phyloP scores from a whole-genome alignment of 2,797 vertebrate genomes.

The Lates japonicus region DNA sequence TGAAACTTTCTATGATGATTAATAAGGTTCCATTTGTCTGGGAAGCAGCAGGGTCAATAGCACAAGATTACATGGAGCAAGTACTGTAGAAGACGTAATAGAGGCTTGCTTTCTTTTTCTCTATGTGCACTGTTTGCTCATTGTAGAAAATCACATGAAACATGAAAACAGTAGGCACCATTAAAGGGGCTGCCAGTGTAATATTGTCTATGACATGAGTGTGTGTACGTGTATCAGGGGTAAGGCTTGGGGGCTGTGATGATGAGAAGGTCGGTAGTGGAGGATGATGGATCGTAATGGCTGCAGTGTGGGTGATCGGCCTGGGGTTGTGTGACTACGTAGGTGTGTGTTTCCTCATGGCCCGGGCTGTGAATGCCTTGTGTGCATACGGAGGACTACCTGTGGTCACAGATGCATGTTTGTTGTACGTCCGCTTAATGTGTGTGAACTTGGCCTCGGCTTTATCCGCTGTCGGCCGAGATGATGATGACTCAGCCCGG shows the following conservation, averaged over 20 bases:
- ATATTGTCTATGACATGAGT: conserved; percentile 43
- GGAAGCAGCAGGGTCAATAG: conserved; percentile 75
- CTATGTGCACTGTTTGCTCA: conserved; percentile 45
- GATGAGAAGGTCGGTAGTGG: conserved; percentile 58
- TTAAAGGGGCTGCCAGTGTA: conserved; percentile 44
- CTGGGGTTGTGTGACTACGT: conserved; percentile 37
- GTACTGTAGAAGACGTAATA: conserved; percentile 57
- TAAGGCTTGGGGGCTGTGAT: conserved; percentile 48
- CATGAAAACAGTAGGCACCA: conserved; percentile 49
- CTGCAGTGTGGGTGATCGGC: conserved; percentile 58
- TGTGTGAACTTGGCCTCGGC: conserved; percentile 9
- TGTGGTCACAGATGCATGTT: conserved; percentile 26
- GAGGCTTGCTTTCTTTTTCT: conserved; percentile 53
- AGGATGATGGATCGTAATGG: conserved; percentile 71
- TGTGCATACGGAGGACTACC: conserved; percentile 12
- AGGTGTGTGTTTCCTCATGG: conserved; percentile 27
- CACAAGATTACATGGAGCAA: conserved; percentile 68
- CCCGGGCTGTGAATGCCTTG: not conserved
- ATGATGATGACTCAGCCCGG: conserved; percentile 50
- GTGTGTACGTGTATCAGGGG: conserved; percentile 13
- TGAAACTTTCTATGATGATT: conserved; percentile 77
- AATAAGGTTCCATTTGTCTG: conserved; percentile 76
- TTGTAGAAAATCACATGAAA: conserved; percentile 46
- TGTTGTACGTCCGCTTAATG: conserved; percentile 18
- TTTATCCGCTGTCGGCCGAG: conserved; percentile 7